Percentiles rank a stretch among this genome's conserved stretches.
Conservation (phyloP, 1,140 invertebrate genomes). For the Polypedilum vanderplanki region DNA sequence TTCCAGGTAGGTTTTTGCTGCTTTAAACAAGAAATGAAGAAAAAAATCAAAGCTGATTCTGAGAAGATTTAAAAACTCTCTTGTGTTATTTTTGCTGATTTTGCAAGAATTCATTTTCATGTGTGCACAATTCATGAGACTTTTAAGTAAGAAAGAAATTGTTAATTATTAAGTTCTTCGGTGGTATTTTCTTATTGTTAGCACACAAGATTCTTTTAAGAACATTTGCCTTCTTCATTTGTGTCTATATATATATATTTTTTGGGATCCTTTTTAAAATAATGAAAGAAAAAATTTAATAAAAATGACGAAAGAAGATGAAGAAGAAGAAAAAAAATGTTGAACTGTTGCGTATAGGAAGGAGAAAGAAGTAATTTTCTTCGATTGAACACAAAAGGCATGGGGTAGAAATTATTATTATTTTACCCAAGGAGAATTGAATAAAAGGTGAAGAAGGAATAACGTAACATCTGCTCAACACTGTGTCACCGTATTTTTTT, state of each 20-base stretch:
- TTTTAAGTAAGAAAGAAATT: background rate
- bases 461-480: conserved; percentile 17
- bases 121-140: background rate
- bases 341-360: background rate
- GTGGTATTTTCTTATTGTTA: background rate
- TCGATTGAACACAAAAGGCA: background rate
- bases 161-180: background rate
- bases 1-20: conserved; percentile 5
- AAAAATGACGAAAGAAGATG: background rate
- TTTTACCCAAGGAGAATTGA: conserved; percentile 7
- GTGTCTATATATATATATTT: too few species aligned
- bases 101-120: conserved; percentile 17
- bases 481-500: conserved; percentile 5
- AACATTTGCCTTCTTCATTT: background rate
- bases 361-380: background rate
- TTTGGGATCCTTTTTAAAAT: background rate
- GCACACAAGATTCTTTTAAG: background rate
- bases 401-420: background rate
- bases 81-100: background rate
- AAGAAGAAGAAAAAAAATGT: conserved; percentile 9
- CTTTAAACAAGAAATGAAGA: conserved; percentile 10
- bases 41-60: conserved; percentile 25
- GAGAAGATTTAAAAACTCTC: background rate
- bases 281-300: conserved; percentile 10
- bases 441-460: conserved; percentile 9